Conservation (phyloP, 2,888 invertebrate genomes). For the Actias luna region DNA sequence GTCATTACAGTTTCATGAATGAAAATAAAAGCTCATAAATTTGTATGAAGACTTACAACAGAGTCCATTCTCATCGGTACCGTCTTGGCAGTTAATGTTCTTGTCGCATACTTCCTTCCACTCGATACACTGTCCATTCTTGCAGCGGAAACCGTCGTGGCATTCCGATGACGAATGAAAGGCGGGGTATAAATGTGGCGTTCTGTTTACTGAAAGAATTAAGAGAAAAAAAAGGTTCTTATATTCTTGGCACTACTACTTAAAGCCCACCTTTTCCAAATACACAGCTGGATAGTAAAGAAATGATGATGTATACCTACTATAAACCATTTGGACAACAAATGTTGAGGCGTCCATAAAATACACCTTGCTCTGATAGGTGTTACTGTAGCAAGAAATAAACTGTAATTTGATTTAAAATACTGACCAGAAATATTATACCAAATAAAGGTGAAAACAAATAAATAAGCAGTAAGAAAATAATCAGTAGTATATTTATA, state of each 20-base stretch:
- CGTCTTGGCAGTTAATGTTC: slow-evolving; percentile 84
- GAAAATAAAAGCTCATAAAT: background rate
- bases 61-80: slow-evolving; percentile 85
- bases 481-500: no score
- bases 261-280: background rate
- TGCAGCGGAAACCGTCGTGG: slow-evolving; percentile 49
- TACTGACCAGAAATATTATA: no score
- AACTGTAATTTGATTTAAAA: no score
- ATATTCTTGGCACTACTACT: background rate
- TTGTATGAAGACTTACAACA: slow-evolving; percentile 69
- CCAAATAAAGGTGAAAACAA: no score
- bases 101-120: slow-evolving; percentile 84
- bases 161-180: slow-evolving; percentile 39
- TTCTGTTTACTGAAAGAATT: slow-evolving; percentile 49
- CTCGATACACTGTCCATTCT: slow-evolving; percentile 84
- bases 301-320: no score
- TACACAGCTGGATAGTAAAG: no score
- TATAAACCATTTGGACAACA: no score
- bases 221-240: background rate
- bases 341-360: no score
- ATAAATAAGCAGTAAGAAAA: no score
- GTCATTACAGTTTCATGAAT: background rate
- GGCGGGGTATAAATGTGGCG: slow-evolving; percentile 38
- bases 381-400: no score
- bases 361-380: no score